Base-by-base conservation (phyloP, 2,888 invertebrate species). In the Ethmia dodecea region DNA sequence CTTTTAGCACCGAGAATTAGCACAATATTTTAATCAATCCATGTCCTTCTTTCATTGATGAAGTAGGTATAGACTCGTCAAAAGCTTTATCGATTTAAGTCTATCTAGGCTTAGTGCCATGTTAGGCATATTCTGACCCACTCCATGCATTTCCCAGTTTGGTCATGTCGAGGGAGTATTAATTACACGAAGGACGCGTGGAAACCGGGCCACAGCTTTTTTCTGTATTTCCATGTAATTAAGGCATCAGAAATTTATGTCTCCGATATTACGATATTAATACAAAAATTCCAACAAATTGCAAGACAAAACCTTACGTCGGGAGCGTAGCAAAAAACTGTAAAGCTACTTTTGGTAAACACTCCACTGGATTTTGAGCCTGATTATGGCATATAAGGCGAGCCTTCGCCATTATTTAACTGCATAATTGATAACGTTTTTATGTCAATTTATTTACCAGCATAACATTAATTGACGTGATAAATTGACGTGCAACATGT, bases 401-500 rank as follows among this genome's bases (percentile, higher is more conserved):
- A 56, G 45, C 47, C 50, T 49, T 52, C 44, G 50, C 52, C 61
- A 70, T 74, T 71, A 77, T 69, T 78, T 73, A 69, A 69, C 69
- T 68, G 69, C 60, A 62, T 69, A 73, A 68, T 65, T 63, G 64
- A 52, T 42, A 59, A 47, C 50, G 61, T 74, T 79, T 76, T 76
- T 66, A 74, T 60, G 71, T 74, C 79, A 80, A 77, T 81, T n/a
- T 78, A 80, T 74, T 71, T 69, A 60, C 59, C 56, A 47, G 50
- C 47, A 45, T 50, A 66, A 63, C 62, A 60, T 71, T 79, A 77
- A 80, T 80, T 80, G 81, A n/a, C n/a, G n/a, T n/a, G n/a, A 60
- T 71, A 79, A 77, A 80, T 80, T 80, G 81, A 79, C 78, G 64
- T 15, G 61, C 63, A 65, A 72, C 66, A 65, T 67, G 71, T 62